Conservation (phyloP, 2,113 vertebrate genomes). For the Aldabrachelys gigantea region DNA sequence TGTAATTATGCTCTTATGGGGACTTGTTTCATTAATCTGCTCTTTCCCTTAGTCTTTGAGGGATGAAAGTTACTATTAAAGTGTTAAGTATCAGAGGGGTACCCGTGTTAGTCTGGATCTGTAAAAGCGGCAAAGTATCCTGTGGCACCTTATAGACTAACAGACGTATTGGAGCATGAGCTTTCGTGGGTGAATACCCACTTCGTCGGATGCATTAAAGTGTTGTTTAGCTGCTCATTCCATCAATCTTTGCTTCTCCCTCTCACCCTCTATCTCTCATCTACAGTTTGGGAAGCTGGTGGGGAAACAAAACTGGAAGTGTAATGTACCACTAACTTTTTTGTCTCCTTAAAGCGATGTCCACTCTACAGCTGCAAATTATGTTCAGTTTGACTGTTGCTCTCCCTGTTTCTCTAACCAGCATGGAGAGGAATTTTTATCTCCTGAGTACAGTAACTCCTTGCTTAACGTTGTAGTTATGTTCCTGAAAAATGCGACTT, state of each 20-base stretch:
- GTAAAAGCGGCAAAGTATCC: too few species aligned
- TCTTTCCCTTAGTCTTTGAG: constrained; percentile 12
- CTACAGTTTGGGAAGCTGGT: not conserved
- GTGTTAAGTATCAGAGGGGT: not conserved
- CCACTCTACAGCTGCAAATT: not conserved
- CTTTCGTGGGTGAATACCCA: too few species aligned
- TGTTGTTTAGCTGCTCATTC: not conserved
- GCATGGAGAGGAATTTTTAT: not conserved
- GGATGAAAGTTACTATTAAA: not conserved
- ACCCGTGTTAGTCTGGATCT: too few species aligned
- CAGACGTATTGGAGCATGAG: too few species aligned
- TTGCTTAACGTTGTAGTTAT: too few species aligned
- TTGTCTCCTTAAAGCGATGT: not conserved
- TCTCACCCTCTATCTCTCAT: not conserved
- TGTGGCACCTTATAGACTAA: too few species aligned
- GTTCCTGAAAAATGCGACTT: too few species aligned
- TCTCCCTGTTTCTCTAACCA: not conserved
- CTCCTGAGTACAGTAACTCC: not conserved
- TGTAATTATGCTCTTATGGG: constrained; percentile 41
- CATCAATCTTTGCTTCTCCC: not conserved
- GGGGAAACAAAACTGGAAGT: not conserved
- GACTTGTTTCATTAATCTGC: not conserved
- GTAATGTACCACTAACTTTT: not conserved
- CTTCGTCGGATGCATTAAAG: not conserved
- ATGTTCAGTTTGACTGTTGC: not conserved